Conservation (phyloP, 2,888 invertebrate species). For the Byasa hedistus region DNA sequence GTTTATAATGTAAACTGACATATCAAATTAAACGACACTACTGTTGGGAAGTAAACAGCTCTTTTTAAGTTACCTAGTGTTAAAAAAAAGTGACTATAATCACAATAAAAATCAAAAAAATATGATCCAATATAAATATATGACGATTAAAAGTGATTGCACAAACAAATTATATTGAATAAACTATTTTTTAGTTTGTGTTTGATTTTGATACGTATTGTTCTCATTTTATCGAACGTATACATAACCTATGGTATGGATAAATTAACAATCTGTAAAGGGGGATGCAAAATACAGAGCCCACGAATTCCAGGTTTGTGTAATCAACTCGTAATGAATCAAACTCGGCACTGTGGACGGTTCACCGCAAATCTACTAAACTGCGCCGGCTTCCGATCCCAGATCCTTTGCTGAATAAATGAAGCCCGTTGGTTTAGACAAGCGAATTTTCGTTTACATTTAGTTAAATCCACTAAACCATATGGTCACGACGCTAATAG, state of each 20-base stretch:
- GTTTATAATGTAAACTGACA: no score
- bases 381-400: slow-evolving; percentile 18
- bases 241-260: neutral
- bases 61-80: no score
- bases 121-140: no score
- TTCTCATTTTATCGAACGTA: neutral
- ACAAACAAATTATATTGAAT: no score
- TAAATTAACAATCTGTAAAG: neutral
- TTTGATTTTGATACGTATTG: neutral
- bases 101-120: no score
- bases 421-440: slow-evolving; percentile 6
- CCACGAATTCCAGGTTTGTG: slow-evolving; percentile 20
- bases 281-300: slow-evolving; percentile 16
- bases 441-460: slow-evolving; percentile 8
- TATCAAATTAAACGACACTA: no score
- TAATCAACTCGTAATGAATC: slow-evolving; percentile 30
- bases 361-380: slow-evolving; percentile 43
- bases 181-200: no score
- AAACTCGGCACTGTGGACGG: slow-evolving; percentile 20
- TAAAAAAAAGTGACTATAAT: no score
- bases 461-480: neutral
- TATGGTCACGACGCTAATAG: neutral
- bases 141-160: no score
- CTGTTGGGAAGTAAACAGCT: no score
- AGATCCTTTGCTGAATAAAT: slow-evolving; percentile 23